Evolutionary conservation across 2,113 vertebrate genomes (phyloP), one percentile per base, ranked within the genome.

Genomic region (Sisor rabdophorus): DNA sequence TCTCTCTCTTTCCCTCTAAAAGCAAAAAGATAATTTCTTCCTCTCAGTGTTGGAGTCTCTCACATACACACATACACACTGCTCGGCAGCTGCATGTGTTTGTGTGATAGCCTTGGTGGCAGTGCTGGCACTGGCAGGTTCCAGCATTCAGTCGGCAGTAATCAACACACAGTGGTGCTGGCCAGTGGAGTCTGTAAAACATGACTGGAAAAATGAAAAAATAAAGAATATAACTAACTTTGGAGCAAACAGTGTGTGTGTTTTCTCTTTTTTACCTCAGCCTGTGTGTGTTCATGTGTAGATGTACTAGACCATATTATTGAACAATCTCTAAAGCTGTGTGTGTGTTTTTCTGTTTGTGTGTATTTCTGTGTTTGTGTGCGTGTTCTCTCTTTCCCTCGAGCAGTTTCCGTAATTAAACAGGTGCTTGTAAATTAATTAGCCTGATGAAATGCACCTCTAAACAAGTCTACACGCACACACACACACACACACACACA

Each of bases 391-490:
- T 73, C 53, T 61, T 79, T 58, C 48, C 84, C 87, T 89, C 86
- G 85, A 91, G 87, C 89, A 88, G 89, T 89, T 92, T 88, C 90
- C 87, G 90, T 86, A 80, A 90, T 87, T 91, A 93, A 94, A 94
- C 92, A 94, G 93, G 93, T 95, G 93, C 93, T 93, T 94, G 91
- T 93, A 92, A 93, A 94, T 94, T 94, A 94, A 95, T 95, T 93
- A 94, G 93, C 93, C 91, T 91, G 85, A 93, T 91, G 91, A 92
- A 94, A 93, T 91, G 93, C 92, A 95, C 93, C 92, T 94, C 92
- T 87, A 91, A 92, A 91, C 89, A 90, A 88, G 88, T 87, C 90
- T 89, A 91, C 90, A 89, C 89, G 26, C 52, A 76, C 53, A 68
- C 54, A 56, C 36, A 85, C 89, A 90, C 81, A 85, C 87, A 82